These are phyloP conservation scores for Aricia artaxerxes DNA, from an alignment of 2,888 invertebrate species.

Conservation along the genomic window DNA sequence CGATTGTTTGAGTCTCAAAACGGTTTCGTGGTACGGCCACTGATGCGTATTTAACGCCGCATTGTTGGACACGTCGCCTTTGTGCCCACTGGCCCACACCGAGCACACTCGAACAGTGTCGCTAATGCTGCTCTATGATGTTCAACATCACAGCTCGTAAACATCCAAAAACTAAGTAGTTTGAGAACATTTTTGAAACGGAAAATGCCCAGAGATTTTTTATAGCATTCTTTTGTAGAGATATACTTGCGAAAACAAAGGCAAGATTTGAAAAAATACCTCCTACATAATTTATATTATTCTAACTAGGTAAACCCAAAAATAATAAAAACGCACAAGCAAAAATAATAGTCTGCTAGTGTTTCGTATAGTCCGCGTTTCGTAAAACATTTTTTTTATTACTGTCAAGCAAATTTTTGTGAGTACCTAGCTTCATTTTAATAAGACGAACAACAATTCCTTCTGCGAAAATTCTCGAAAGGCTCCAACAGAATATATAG, in stretches of 20 bases:
- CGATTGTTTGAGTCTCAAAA: too few species aligned
- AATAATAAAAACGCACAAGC: not conserved
- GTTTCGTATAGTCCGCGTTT: not conserved
- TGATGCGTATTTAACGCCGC: constrained; percentile 41
- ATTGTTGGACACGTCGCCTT: constrained; percentile 1
- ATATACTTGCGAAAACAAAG: not conserved
- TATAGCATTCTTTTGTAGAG: not conserved
- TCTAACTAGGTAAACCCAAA: too few species aligned
- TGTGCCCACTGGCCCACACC: not conserved
- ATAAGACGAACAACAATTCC: too few species aligned
- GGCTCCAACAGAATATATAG: too few species aligned
- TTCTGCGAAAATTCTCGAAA: too few species aligned
- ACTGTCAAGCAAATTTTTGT: too few species aligned
- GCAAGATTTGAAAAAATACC: not conserved
- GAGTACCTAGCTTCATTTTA: too few species aligned
- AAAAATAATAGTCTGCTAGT: not conserved
- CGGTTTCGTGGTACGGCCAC: too few species aligned
- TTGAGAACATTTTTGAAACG: not conserved
- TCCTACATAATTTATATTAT: too few species aligned
- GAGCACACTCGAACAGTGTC: not conserved
- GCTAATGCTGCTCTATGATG: not conserved
- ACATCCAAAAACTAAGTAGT: not conserved
- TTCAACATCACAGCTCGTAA: not conserved
- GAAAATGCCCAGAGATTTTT: not conserved
- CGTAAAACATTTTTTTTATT: too few species aligned